Evolutionary conservation across 2,797 vertebrate genomes (phyloP), one percentile per base, ranked within the genome.

Genomic region (Benthosema pterotum): DNA sequence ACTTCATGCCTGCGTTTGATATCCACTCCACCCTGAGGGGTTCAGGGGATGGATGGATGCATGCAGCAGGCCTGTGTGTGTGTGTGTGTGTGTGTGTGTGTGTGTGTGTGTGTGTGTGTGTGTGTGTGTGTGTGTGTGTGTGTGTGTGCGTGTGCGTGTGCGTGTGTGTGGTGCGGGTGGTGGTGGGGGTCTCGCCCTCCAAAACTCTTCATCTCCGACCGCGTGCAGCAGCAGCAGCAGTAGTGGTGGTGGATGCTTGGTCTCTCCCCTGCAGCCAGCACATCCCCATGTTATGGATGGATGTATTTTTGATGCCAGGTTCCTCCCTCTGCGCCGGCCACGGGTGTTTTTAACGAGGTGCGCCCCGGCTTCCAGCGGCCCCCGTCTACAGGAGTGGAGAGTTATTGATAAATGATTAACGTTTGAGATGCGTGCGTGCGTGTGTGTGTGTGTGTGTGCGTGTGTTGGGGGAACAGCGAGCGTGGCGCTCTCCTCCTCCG

Each of bases 361-460:
- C 58, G 48, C 74, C 84, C 13, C 78, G 57, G 71, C 81, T 82
- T 88, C 76, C 66, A 76, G 77, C 71, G 87, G 49, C 71, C 86
- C 82, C 86, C 82, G 88, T 88, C 84, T 84, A 84, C 73, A 60
- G 75, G 79, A 85, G 75, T 74, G 74, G 80, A 83, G 83, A 79
- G 88, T 90, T 92, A 92, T 93, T 91, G 92, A 94, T 94, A 92
- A 94, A 94, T 93, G 91, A 93, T 94, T 92, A 93, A 94, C 90
- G 73, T 79, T 79, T 82, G 88, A 91, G 90, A 89, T 2, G 91
- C 87, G 90, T 91, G 90, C 87, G 32, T 32, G 32, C 9, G 32
- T 32, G 32, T 32, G 32, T 32, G 32, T 32, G 32, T 8, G 6
- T 8, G 32, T 32, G 32, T 8, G 32, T 32, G 32, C 9, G 32